Base-by-base conservation (phyloP, 2,797 vertebrate species). In the Lycodopsis pacificus region DNA sequence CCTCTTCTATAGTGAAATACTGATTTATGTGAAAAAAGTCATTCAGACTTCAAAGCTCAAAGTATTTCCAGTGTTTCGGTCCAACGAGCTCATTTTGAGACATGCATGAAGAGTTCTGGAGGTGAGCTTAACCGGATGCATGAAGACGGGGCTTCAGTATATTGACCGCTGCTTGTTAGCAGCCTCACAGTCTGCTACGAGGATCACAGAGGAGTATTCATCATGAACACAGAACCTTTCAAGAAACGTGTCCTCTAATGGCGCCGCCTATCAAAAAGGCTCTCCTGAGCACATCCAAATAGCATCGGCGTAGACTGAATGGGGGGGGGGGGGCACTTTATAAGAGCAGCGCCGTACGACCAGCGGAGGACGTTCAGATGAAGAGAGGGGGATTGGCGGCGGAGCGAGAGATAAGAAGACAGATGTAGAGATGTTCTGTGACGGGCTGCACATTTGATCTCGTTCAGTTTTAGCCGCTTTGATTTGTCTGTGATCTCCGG, bases 401-500 rank as follows among this genome's bases (percentile, higher is more conserved):
- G 34, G 40, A 48, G 46, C 49, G 63, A 51, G 34, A 72, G 77
- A 90, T 83, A 77, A 90, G 84, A 86, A 67, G 76, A 83, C 67
- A 81, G 71, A 85, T 73, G 65, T 20, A 76, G 70, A 77, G 73
- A 72, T 38, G 77, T 88, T 73, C 83, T 89, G 71, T 86, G 88
- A 87, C 69, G 62, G 56, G 75, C 72, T 81, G 49, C 49, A 86
- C 90, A 86, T 92, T 93, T 93, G 90, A 93, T 93, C 87, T 80
- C 73, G 82, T 80, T 89, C 82, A 7, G 32, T 84, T 88, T 77
- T 58, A 75, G 65, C 7, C 9, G 80, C 90, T 94, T 93, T 94
- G 93, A 94, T 91, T 75, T 76, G 77, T 79, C 80, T 92, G 88
- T 92, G 86, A 93, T 92, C 78, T 85, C 65, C 0, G 74, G 71